Base-by-base conservation (phyloP, 2,113 vertebrate species). In the Steatornis caripensis region DNA sequence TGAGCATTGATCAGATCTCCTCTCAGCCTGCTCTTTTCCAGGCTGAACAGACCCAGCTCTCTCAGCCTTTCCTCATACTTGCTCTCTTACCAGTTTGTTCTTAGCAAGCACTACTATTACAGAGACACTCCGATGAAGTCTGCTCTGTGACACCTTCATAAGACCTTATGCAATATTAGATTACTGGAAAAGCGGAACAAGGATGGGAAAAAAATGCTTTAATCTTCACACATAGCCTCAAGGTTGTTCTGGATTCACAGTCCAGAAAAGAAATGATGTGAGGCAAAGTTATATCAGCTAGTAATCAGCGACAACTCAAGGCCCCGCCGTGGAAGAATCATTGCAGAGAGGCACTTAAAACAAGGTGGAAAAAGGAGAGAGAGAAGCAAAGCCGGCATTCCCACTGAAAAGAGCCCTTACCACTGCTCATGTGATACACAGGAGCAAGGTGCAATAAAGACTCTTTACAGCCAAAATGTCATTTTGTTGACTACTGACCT, bases 401-500 rank as follows among this genome's bases (percentile, higher is more conserved):
- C 26, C 45, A 65, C 36, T 62, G 84, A 93, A 90, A 87, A 89
- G 65, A 82, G 53, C 49, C 62, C 92, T 97, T 72, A 76, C 84
- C 68, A 46, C 72, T 74, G 48, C 76, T 84, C 55, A 24, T 58
- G 69, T 72, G 53, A 55, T 62, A 87, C 53, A 80, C 53, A 80
- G 24, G 26, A 94, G 18, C 54, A 80, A 87, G 74, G 74, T 74
- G 81, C 58, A 82, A 76, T 93, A 80, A 94, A 83, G 49, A 76
- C 32, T 68, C 76, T 84, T 83, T 70, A 95, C n/a, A 80, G 87
- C 37, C 58, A 87, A 93, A 97, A 96, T 87, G 62, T 82, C 80
- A 91, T 93, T 95, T 95, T 95, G 81, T 93, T 95, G 81, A 95
- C 81, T 95, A 74, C 49, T 91, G 95, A 94, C 87, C 89, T 89